Percentiles rank a stretch among this genome's conserved stretches.
These are phyloP conservation scores for Drosophila mimetica DNA, from an alignment of 2,888 invertebrate genomes.

Conservation along the genomic window DNA sequence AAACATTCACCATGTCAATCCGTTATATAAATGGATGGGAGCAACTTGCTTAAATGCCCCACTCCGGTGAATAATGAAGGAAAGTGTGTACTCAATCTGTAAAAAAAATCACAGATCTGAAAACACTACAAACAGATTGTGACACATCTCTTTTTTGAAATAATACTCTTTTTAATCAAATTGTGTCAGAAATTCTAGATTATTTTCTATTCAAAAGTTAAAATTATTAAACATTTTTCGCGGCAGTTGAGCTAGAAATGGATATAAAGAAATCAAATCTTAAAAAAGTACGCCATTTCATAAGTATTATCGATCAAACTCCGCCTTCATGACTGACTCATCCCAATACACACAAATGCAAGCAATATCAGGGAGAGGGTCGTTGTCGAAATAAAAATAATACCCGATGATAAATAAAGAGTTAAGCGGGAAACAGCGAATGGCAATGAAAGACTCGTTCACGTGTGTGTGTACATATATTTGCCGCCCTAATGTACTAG, in stretches of 20 bases:
- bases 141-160: too few species aligned
- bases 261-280: slow-evolving; percentile 1
- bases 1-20: too few species aligned
- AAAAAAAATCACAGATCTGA: too few species aligned
- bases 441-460: slow-evolving; percentile 58
- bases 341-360: slow-evolving; percentile 9
- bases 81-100: too few species aligned
- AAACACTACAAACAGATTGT: too few species aligned
- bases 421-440: slow-evolving; percentile 66
- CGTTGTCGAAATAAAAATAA: slow-evolving; percentile 73
- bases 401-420: slow-evolving; percentile 65
- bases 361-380: slow-evolving; percentile 49
- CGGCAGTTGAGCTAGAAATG: background rate
- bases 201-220: too few species aligned
- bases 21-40: too few species aligned
- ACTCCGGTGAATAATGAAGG: too few species aligned
- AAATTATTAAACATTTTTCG: background rate
- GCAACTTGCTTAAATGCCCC: too few species aligned
- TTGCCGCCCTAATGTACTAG: slow-evolving; percentile 53
- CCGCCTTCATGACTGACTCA: slow-evolving; percentile 68
- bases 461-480: slow-evolving; percentile 37
- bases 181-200: too few species aligned
- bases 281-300: slow-evolving; percentile 71
- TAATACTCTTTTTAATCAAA: too few species aligned
- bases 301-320: slow-evolving; percentile 81